Base-by-base conservation (phyloP, 2,888 invertebrate genomes). In the Chironomus riparius region DNA sequence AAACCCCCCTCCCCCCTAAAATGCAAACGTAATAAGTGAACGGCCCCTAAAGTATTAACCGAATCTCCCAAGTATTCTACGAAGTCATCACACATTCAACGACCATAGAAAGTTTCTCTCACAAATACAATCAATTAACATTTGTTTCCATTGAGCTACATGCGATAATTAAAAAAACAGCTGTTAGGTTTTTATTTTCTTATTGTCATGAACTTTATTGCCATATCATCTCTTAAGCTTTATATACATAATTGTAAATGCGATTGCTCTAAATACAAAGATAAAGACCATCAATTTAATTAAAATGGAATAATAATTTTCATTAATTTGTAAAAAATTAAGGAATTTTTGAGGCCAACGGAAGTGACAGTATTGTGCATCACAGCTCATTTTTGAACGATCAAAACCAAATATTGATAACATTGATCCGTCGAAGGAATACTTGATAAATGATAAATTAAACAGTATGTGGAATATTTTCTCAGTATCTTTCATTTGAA, bases 401-500 rank as follows among this genome's bases (percentile, higher is more conserved):
- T 90, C 87, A 82, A 90, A 89, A 7, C 93, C 93, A 79, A 93
- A 92, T 77, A 94, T 88, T 2, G 92, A 87, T 21, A 91, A 85
- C 78, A 93, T 87, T 0, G 91, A 85, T 2, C 93, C 93, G 78
- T 92, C 92, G 76, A 94, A 88, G 1, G 92, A 92, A 80, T 94
- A 93, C 79, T 93, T 92, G 72, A 93, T 21, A 21, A 76, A 76
- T 47, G 76, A 76, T 7, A 68, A 10, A 15, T 96, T 92, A 80
- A 96, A 95, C 47, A 97, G 79, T 94, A 95, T 96, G 65, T 89
- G 89, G 78, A 95, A 85, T 80, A 89, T 89, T 0, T 84, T 83
- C 7, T 94, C 94, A 2, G 95, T 92, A 79, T 95, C 94, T 79
- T 88, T 88, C 79, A 92, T 87, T 80, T 91, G 91, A 1, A 97